Percentiles rank a stretch among this genome's conserved stretches.
phyloP scores from a whole-genome alignment of 2,113 vertebrate genomes.

The Tupaia tana region DNA sequence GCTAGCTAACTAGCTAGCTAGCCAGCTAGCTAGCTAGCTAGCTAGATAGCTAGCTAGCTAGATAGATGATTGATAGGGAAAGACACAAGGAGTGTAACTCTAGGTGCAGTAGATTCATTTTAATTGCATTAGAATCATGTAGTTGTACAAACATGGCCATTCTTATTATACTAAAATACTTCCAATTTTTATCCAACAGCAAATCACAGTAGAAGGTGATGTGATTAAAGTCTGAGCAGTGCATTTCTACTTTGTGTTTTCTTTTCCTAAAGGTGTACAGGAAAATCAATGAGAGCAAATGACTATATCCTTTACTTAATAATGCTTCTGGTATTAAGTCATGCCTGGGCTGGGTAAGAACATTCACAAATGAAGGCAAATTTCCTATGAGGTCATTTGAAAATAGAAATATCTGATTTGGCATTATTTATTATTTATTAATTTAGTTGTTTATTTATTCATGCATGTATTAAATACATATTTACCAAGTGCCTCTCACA shows the following conservation, averaged over 20 bases:
- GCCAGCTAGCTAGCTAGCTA: no score
- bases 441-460: constrained; percentile 48
- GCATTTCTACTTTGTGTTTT: constrained; percentile 6
- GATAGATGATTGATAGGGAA: not conserved
- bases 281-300: constrained; percentile 40
- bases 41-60: not conserved
- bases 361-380: constrained; percentile 31
- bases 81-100: not conserved
- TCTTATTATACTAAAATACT: not conserved
- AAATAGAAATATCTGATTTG: not conserved
- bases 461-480: constrained; percentile 41
- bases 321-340: not conserved
- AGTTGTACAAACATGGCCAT: not conserved
- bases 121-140: not conserved
- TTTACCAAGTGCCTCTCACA: not conserved
- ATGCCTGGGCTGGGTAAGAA: not conserved
- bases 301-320: not conserved
- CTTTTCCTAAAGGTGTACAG: constrained; percentile 1
- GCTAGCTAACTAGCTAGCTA: not conserved
- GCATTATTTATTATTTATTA: constrained; percentile 55
- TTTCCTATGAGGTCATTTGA: constrained; percentile 5
- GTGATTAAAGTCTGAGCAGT: not conserved
- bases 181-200: not conserved
- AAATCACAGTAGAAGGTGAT: not conserved
- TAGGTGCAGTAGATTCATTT: not conserved